phyloP scores from a whole-genome alignment of 2,888 invertebrate genomes.

The Mantis religiosa region DNA sequence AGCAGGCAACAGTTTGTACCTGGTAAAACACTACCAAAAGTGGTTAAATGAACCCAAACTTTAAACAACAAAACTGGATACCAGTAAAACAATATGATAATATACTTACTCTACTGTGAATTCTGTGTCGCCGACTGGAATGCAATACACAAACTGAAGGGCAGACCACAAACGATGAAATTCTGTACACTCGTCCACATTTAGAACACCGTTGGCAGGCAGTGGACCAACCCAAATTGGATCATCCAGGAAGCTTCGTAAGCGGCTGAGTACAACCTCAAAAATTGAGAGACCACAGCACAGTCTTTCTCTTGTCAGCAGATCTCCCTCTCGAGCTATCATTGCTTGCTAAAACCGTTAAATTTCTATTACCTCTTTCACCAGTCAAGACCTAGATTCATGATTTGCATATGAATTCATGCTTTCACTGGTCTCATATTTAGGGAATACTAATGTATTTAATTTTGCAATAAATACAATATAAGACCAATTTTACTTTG shows the following conservation, averaged over 20 bases:
- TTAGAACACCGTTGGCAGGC: slow-evolving; percentile 90
- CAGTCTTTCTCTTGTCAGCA: slow-evolving; percentile 91
- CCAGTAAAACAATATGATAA: too few species aligned
- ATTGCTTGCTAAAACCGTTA: slow-evolving; percentile 74
- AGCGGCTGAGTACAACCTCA: slow-evolving; percentile 84
- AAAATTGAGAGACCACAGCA: slow-evolving; percentile 98
- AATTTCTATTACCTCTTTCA: not conserved
- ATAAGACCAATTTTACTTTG: too few species aligned
- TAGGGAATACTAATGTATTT: too few species aligned
- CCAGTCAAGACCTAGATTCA: too few species aligned
- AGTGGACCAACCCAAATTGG: slow-evolving; percentile 89
- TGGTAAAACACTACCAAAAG: too few species aligned
- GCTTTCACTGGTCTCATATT: too few species aligned
- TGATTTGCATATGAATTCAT: too few species aligned
- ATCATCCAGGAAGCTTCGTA: slow-evolving; percentile 80
- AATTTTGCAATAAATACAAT: too few species aligned
- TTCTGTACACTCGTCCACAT: slow-evolving; percentile 94
- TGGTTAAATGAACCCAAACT: too few species aligned
- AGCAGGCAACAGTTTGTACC: too few species aligned
- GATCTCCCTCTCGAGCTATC: slow-evolving; percentile 90
- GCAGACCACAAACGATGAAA: slow-evolving; percentile 98
- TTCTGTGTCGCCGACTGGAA: slow-evolving; percentile 92
- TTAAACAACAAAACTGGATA: too few species aligned
- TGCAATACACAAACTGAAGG: slow-evolving; percentile 95
- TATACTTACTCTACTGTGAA: slow-evolving; percentile 90